Conservation (phyloP, 2,888 invertebrate genomes). For the Thera britannica region DNA sequence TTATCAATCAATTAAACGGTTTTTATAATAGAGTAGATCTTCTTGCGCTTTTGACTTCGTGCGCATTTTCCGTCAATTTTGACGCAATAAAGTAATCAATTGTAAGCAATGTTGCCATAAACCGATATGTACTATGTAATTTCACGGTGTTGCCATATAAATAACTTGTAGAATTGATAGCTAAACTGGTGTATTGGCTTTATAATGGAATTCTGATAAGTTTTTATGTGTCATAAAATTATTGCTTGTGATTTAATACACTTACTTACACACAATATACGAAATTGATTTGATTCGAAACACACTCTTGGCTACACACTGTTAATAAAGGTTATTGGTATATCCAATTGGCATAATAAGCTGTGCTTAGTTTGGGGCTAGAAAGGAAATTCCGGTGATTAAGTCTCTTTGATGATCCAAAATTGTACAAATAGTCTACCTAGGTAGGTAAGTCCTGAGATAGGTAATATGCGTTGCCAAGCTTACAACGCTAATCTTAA, state of each 20-base stretch:
- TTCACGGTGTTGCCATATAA: constrained; percentile 54
- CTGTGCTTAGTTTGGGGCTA: no score
- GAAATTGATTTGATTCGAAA: constrained; percentile 25
- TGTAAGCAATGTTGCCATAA: constrained; percentile 49
- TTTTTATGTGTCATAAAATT: constrained; percentile 35
- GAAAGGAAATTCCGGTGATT: no score
- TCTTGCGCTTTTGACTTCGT: background rate
- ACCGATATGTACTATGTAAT: constrained; percentile 48
- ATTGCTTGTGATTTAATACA: constrained; percentile 21
- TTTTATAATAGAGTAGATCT: no score
- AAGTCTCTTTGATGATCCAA: no score
- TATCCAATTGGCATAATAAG: no score
- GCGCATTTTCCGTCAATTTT: constrained; percentile 13
- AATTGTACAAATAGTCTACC: no score
- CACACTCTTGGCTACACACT: background rate
- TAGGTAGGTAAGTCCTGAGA: no score
- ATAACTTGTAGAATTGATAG: constrained; percentile 51
- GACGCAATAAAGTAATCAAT: constrained; percentile 25
- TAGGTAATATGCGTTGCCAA: background rate
- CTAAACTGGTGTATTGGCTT: constrained; percentile 54
- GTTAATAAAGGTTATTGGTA: background rate
- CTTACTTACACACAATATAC: constrained; percentile 28
- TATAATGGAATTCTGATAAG: constrained; percentile 55
- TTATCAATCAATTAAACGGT: no score
- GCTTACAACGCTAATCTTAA: background rate